Evolutionary conservation across 2,797 vertebrate species (phyloP), one percentile per base, ranked within the genome.

Genomic region (Trachurus trachurus): DNA sequence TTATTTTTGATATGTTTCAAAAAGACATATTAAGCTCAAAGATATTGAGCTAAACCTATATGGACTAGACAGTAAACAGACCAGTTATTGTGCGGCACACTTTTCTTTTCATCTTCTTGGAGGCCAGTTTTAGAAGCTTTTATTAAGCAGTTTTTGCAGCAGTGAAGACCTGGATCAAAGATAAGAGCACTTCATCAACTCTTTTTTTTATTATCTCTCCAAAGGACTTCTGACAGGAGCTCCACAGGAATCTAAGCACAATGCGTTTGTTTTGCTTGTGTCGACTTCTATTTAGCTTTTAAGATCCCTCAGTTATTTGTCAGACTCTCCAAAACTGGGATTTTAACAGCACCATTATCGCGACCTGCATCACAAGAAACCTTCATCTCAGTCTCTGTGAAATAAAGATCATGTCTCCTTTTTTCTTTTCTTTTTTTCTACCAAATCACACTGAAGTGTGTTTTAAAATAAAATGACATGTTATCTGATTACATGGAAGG

Each of bases 131-230:
- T 31, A 84, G 70, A 68, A 39, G 60, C 58, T 68, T 82, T 74
- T 34, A 75, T 89, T 68, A 86, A 71, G 66, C 71, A 61, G 59
- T 61, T 74, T 77, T 40, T 52, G 54, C 83, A 71, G 64, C 42
- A 42, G 74, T 65, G 56, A 40, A 62, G 69, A 76, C 78, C 66
- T 54, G 79, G 87, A 92, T 92, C 87, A 92, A 77, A 92, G 83
- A 88, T 82, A 85, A 80, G 78, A 79, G 63, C 45, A 62, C 57
- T 81, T 82, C 71, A 87, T 86, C 88, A 78, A 66, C 64, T 12
- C 54, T 84, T 91, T 91, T 91, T 93, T 37, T 37, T 37, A 37
- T 37, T 71, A 92, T 92, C 87, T 90, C 61, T 47, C 37, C 65
- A 63, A 88, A 90, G 70, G 75, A 81, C 62, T 82, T 87, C 53